Base-by-base conservation (phyloP, 1,140 invertebrate genomes). In the Xylocopa sonorina region DNA sequence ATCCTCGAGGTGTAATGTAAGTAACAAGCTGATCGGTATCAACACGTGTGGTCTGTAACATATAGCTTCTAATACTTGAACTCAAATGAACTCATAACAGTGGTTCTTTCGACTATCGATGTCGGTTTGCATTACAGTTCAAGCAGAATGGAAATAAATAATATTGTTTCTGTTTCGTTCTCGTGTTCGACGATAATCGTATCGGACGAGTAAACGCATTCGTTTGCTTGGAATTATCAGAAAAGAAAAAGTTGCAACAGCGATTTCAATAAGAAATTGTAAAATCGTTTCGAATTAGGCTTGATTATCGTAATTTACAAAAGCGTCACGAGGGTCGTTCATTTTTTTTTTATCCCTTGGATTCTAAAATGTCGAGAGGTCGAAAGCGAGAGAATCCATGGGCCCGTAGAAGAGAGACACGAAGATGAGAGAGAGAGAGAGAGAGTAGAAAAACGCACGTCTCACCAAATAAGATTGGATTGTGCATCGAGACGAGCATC, bases 391-490 rank as follows among this genome's bases (percentile, higher is more conserved):
- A 67, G 68, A 82, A 48, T 60, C 34, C 24, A 57, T 64, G 41
- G 38, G 3, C 43, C n/a, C n/a, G 57, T 14, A 50, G 29, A 62
- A 69, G 29, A 48, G 46, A 73, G 80, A 82, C 21, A 41, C 24
- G 71, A 50, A 9, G 38, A 48, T 9, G 58, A 62, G 71, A 71
- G 46, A 68, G 76, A 73, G 29, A 7, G 21, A n/a, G 14, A n/a
- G 10, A 41, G 34, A 74, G 69, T 68, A 55, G 57, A 78, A 57
- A 27, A 60, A n/a, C n/a, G n/a, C n/a, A n/a, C 50, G 68, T 82
- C 82, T 84, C 74, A 75, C 80, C 80, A 82, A 84, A 84, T 84
- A 82, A 74, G 69, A 75, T 82, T 84, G 64, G 75, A 84, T 82
- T 82, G 76, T 82, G 60, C 63, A 83, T 83, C 74, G 46, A 27